Evolutionary conservation across 2,113 vertebrate species (phyloP).

Genomic region (Narcine bancroftii): DNA sequence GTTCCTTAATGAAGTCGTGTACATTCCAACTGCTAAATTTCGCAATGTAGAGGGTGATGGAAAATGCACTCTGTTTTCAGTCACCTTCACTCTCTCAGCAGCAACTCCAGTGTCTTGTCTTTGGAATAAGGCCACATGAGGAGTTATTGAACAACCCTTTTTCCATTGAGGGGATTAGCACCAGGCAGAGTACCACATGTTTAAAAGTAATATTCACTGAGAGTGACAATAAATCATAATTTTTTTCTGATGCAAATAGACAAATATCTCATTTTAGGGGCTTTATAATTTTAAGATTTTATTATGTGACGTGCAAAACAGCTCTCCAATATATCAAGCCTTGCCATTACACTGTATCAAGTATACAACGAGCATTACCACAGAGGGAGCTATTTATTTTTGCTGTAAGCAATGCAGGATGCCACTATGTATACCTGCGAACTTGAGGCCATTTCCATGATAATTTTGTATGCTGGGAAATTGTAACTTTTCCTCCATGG

Average conservation of each 20-base stretch:
- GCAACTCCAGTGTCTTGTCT: background rate
- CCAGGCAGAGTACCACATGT: background rate
- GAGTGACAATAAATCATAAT: background rate
- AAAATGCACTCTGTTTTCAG: too few species aligned
- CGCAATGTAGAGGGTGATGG: background rate
- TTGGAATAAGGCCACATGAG: background rate
- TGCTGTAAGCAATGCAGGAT: too few species aligned
- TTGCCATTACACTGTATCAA: background rate
- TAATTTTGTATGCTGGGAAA: too few species aligned
- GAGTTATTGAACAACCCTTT: background rate
- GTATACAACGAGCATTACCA: too few species aligned
- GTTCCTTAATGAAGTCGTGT: background rate
- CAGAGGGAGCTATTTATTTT: too few species aligned
- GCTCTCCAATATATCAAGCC: background rate
- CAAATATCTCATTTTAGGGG: background rate
- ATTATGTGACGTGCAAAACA: background rate
- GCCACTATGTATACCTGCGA: too few species aligned
- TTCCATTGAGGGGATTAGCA: background rate
- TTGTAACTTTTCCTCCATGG: too few species aligned
- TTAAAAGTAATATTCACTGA: too few species aligned
- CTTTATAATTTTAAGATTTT: background rate
- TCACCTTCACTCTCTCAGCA: background rate
- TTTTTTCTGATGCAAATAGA: background rate
- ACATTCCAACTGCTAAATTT: background rate
- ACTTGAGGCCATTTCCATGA: too few species aligned